A percentile compares a stretch with the other conserved stretches of the same genome.
Evolutionary conservation across 2,888 invertebrate genomes (phyloP).

Genomic region (Piscicola geometra): DNA sequence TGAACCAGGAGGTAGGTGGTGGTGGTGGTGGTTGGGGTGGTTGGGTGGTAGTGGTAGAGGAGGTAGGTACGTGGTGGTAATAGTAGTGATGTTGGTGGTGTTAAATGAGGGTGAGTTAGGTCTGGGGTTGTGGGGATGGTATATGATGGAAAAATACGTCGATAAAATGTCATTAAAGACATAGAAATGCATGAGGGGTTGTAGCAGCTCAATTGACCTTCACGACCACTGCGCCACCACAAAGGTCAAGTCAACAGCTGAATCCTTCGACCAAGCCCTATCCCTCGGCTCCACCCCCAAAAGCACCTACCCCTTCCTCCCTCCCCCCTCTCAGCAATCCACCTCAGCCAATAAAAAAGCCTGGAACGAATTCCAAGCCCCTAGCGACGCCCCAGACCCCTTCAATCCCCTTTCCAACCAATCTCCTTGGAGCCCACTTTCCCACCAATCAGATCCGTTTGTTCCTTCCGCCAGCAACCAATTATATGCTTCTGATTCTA

Average conservation of each 20-base stretch:
- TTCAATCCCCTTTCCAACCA: too few relatives aligned
- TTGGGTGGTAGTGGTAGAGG: too few relatives aligned
- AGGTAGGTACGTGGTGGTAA: not conserved
- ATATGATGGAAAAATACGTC: too few relatives aligned
- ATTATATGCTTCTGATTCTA: not conserved
- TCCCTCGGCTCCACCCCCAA: not conserved
- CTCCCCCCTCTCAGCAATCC: not conserved
- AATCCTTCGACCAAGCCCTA: not conserved
- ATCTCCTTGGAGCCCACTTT: not conserved
- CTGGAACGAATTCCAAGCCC: not conserved
- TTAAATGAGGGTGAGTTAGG: not conserved
- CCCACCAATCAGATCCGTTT: not conserved
- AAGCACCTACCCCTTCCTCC: not conserved
- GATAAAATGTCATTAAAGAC: too few relatives aligned
- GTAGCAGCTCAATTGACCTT: too few relatives aligned
- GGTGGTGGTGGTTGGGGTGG: too few relatives aligned
- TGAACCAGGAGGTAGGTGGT: slow-evolving; percentile 43
- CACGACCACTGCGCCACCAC: too few relatives aligned
- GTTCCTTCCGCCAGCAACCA: not conserved
- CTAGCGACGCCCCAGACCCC: too few relatives aligned
- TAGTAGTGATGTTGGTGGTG: not conserved
- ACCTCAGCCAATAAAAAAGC: not conserved
- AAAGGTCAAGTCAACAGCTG: not conserved
- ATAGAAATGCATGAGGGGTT: too few relatives aligned
- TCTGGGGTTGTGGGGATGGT: too few relatives aligned